Evolutionary conservation across 2,888 invertebrate species (phyloP), one percentile per base, ranked within the genome.

Genomic region (Drosophila recens): DNA sequence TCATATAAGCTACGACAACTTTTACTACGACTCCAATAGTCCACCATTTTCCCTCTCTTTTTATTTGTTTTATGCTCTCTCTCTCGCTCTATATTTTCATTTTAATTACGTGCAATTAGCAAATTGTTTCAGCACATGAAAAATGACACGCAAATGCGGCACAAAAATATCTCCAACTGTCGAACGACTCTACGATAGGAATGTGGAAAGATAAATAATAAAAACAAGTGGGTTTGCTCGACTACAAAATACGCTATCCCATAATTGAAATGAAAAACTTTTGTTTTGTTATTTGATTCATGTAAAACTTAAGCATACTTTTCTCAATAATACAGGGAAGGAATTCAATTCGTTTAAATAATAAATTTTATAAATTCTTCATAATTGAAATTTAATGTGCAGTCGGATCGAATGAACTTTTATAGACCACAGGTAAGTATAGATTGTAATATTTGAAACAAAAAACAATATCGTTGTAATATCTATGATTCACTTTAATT

Each of bases 81-180:
- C 10, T 13, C 11, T 33, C 10, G 27, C 6, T 30, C 20, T 30
- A 10, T 13, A 38, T 59, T 34, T 57, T 5, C 45, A 36, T 49
- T 54, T 38, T 38, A 66, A 74, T 72, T 75, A 75, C 58, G 59
- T 67, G 67, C 79, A 79, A 79, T 79, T 79, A 79, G 75, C 75
- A 79, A 79, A 79, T 75, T 66, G 69, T 67, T 72, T 58, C 30
- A 51, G 57, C 61, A 75, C 57, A 56, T 63, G 52, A 63, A 61
- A 58, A 71, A 58, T 63, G 40, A 61, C 73, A 69, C 69, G 76
- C 70, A 70, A 75, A 72, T 66, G 49, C 63, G 45, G 9, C 23
- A 62, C 46, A 66, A 64, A 63, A 57, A 51, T 61, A 57, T 53
- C 62, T 62, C 45, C 15, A 63, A 49, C 52, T 62, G 48, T 52